A percentile compares a stretch with the other conserved stretches of the same genome.
phyloP scores from a whole-genome alignment of 1,140 invertebrate genomes.

The Batillaria attramentaria region DNA sequence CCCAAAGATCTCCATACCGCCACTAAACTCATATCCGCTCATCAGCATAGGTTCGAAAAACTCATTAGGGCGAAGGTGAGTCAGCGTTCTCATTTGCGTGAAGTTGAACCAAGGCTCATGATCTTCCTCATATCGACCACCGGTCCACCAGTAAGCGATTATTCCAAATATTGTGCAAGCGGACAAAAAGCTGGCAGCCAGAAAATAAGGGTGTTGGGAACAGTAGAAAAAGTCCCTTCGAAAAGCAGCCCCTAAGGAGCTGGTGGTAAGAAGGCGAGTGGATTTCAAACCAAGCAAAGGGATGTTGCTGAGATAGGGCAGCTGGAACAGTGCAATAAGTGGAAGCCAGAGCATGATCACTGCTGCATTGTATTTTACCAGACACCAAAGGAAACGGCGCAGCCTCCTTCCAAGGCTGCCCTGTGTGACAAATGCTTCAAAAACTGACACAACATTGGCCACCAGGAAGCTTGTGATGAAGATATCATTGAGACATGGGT shows the following conservation, averaged over 20 bases:
- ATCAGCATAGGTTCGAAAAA: constrained; percentile 42
- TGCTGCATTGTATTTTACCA: constrained; percentile 73
- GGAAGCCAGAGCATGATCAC: constrained; percentile 72
- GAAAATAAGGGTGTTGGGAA: constrained; percentile 37
- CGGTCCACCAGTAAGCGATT: constrained; percentile 44
- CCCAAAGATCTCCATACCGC: constrained; percentile 39
- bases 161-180: constrained; percentile 42
- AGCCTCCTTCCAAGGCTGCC: constrained; percentile 66
- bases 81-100: constrained; percentile 58
- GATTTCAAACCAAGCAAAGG: constrained; percentile 59
- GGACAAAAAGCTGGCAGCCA: constrained; percentile 42
- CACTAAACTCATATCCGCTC: constrained; percentile 36
- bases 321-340: constrained; percentile 69
- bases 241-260: constrained; percentile 56
- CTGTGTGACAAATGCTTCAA: constrained; percentile 70
- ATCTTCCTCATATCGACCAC: constrained; percentile 46
- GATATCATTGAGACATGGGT: constrained; percentile 75
- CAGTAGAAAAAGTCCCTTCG: constrained; percentile 64
- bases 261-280: constrained; percentile 57
- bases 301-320: constrained; percentile 65
- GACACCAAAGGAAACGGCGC: constrained; percentile 65
- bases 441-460: constrained; percentile 71
- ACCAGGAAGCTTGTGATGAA: constrained; percentile 73
- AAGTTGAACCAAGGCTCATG: constrained; percentile 68
- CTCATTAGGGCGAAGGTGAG: constrained; percentile 55